These are phyloP conservation scores for Gobio gobio DNA, from an alignment of 2,113 vertebrate genomes.

Conservation along the genomic window DNA sequence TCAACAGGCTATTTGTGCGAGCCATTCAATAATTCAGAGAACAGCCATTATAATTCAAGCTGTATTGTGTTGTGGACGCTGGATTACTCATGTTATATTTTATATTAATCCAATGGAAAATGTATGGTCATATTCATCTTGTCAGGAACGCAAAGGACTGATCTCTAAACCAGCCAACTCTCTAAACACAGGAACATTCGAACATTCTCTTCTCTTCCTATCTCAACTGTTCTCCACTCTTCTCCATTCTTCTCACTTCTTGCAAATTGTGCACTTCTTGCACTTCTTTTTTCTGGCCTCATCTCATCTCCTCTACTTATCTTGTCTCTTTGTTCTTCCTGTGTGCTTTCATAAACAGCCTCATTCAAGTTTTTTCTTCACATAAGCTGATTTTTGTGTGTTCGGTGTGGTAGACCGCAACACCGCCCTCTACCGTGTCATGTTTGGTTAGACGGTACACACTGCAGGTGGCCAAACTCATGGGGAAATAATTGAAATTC, in stretches of 20 bases:
- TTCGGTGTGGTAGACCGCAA: conserved; percentile 35
- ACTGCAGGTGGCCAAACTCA: background rate
- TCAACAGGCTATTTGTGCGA: conserved; percentile 62
- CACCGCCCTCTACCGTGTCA: conserved; percentile 54
- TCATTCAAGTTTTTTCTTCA: background rate
- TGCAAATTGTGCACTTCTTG: too few relatives aligned
- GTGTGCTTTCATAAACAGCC: background rate
- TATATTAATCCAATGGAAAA: conserved; percentile 62
- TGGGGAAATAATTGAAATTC: conserved; percentile 10
- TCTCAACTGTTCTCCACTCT: background rate
- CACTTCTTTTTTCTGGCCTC: background rate
- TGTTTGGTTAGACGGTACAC: conserved; percentile 3
- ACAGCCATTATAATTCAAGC: conserved; percentile 62
- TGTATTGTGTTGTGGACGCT: conserved; percentile 59
- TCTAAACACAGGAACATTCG: background rate
- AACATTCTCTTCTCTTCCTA: background rate
- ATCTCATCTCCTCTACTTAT: background rate
- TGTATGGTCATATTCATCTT: conserved; percentile 61
- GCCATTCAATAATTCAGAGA: conserved; percentile 63
- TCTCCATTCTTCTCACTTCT: background rate
- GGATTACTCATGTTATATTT: conserved; percentile 60
- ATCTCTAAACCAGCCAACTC: conserved; percentile 38
- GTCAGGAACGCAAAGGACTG: conserved; percentile 45
- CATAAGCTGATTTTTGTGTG: background rate
- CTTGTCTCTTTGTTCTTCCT: background rate